A percentile compares a stretch with the other conserved stretches of the same genome.
Conservation (phyloP, 1,140 invertebrate species). For the Chironomus striatipennis region DNA sequence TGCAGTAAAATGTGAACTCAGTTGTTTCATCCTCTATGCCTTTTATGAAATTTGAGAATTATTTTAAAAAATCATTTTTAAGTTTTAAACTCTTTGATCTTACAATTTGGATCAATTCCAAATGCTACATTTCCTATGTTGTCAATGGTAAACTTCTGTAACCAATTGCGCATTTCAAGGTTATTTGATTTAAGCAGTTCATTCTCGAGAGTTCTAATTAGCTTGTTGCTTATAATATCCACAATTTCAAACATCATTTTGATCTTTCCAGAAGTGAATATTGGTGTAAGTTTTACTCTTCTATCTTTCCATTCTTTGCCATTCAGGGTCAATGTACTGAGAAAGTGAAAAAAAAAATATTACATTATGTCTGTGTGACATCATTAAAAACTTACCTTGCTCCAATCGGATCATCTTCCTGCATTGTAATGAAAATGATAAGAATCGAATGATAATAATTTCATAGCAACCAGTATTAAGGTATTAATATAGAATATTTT, state of each 20-base stretch:
- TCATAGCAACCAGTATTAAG: too few relatives aligned
- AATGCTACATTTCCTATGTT: conserved; percentile 47
- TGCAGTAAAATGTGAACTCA: neutral
- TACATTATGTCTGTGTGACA: neutral
- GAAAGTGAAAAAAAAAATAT: neutral
- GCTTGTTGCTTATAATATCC: conserved; percentile 32
- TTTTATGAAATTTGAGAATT: neutral
- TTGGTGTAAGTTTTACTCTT: conserved; percentile 42
- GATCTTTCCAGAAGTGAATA: conserved; percentile 46
- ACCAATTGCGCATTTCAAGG: conserved; percentile 32
- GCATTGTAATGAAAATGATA: too few relatives aligned
- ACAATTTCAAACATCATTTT: conserved; percentile 41
- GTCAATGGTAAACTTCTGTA: conserved; percentile 35
- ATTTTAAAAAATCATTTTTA: too few relatives aligned
- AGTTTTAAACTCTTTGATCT: too few relatives aligned
- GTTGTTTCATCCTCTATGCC: neutral
- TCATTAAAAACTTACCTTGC: neutral
- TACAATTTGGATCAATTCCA: neutral
- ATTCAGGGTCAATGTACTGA: conserved; percentile 28
- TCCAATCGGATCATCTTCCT: conserved; percentile 25
- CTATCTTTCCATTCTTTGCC: conserved; percentile 44
- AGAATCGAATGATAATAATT: too few relatives aligned
- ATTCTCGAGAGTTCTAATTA: conserved; percentile 27
- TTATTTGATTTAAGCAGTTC: neutral
- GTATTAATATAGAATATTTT: too few relatives aligned